phyloP scores from a whole-genome alignment of 2,797 vertebrate species.

The Aplochiton taeniatus region DNA sequence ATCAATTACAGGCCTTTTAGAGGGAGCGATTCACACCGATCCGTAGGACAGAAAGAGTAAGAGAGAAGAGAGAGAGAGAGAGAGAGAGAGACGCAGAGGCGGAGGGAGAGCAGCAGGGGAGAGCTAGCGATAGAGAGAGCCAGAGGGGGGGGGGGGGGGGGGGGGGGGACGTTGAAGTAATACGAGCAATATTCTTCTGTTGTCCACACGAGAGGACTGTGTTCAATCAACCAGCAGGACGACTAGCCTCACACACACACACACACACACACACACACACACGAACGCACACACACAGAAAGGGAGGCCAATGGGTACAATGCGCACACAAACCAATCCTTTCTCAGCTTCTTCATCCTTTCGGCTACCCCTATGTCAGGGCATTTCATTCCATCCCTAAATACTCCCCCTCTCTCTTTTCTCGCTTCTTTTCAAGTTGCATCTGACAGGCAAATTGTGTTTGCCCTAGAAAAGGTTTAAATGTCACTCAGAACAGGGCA shows the following conservation, averaged over 20 bases:
- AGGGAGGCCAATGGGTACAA: no score
- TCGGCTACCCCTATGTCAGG: constrained; percentile 50
- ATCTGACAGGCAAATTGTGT: constrained; percentile 81
- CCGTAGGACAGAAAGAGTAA: constrained; percentile 32
- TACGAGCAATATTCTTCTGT: constrained; percentile 67
- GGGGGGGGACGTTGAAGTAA: constrained; percentile 68
- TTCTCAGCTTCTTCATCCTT: constrained; percentile 39
- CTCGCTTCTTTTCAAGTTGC: constrained; percentile 53
- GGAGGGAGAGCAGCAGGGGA: constrained; percentile 33
- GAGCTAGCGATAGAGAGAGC: constrained; percentile 16
- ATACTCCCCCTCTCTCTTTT: constrained; percentile 22
- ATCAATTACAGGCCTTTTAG: constrained; percentile 82
- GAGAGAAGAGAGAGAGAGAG: neutral
- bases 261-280: neutral
- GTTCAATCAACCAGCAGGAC: constrained; percentile 69
- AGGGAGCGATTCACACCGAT: constrained; percentile 54
- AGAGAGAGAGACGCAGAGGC: constrained; percentile 27
- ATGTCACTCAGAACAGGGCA: constrained; percentile 65
- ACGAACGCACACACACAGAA: constrained; percentile 11
- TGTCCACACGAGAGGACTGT: constrained; percentile 70
- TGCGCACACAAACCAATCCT: neutral
- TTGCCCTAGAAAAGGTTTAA: constrained; percentile 74
- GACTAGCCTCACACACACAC: constrained; percentile 35
- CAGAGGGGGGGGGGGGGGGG: constrained; percentile 14
- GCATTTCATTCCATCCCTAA: constrained; percentile 25